Evolutionary conservation across 2,113 vertebrate genomes (phyloP), one percentile per base, ranked within the genome.

Genomic region (Elephas maximus): DNA sequence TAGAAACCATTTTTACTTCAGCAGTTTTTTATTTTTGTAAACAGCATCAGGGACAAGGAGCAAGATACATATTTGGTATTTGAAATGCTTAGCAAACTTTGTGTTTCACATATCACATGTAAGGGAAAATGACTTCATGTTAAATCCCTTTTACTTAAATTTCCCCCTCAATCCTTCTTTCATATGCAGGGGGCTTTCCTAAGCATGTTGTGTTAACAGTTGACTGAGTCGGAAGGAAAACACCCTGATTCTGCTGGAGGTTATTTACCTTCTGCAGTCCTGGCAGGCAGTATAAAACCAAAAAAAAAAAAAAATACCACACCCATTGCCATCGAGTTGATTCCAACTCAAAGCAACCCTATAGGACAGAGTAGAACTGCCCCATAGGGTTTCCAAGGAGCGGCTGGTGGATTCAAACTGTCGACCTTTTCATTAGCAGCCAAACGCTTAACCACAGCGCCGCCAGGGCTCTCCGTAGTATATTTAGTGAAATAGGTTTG

Each of bases 1-100:
- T 92, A 71, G 84, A 81, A 79, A 33, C 69, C 86, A 53, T 84
- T 94, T 96, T 83, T 69, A 84, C 88, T 84, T 78, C 73, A 85
- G 9, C 79, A 63, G 44, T 37, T 88, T 82, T 44, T 80, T 87
- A 14, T 76, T 65, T 71, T 91, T 95, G 88, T 88, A 92, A 92
- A 80, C 7, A 28, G 9, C 44, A 15, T 63, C 80, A 69, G 74
- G n/a, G 21, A 60, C 2, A 74, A 6, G 2, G n/a, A 17, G 2
- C 48, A 4, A 73, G 9, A 2, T 53, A 24, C 85, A 67, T 81
- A 45, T 78, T 78, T 7, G 26, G 48, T 85, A 78, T 96, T 92
- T 94, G 45, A 86, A 88, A 96, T 92, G 57, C 30, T 92, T 73
- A 44, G 28, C 57, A 92, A 84, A 90, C n/a, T 67, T 84, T 44